Conservation (phyloP, 1,140 invertebrate species). For the Trachymyrmex septentrionalis region DNA sequence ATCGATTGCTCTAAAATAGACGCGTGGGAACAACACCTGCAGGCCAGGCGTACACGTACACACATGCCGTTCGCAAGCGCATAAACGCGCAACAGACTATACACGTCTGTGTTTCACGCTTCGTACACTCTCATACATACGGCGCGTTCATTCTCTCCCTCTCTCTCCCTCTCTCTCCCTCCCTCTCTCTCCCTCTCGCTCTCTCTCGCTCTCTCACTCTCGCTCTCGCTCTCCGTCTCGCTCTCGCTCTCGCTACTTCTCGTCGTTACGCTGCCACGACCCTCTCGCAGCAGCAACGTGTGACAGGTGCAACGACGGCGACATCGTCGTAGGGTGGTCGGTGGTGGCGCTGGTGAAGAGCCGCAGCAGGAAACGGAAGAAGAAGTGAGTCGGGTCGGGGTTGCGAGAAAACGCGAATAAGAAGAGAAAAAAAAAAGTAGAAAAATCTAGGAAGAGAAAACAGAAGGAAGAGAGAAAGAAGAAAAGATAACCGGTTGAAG, state of each 20-base stretch:
- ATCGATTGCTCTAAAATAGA: slow-evolving; percentile 82
- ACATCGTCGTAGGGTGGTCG: slow-evolving; percentile 67
- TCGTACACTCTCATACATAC: slow-evolving; percentile 19
- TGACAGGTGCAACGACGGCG: slow-evolving; percentile 74
- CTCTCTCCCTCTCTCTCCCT: slow-evolving; percentile 40
- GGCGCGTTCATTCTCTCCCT: slow-evolving; percentile 38
- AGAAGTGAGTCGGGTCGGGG: slow-evolving; percentile 57
- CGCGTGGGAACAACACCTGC: slow-evolving; percentile 79
- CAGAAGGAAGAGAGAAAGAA: slow-evolving; percentile 23
- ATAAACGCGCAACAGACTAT: slow-evolving; percentile 60
- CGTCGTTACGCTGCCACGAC: slow-evolving; percentile 50
- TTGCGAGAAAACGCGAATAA: slow-evolving; percentile 40
- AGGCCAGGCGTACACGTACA: slow-evolving; percentile 72
- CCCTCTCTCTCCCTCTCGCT: neutral
- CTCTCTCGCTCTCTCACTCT: slow-evolving; percentile 18
- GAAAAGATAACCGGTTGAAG: slow-evolving; percentile 26
- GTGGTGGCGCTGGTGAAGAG: slow-evolving; percentile 70
- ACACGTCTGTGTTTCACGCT: slow-evolving; percentile 43
- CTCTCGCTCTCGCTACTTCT: slow-evolving; percentile 59
- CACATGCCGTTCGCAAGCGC: slow-evolving; percentile 65
- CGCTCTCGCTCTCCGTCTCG: neutral
- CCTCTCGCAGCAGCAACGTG: slow-evolving; percentile 68
- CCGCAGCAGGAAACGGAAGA: slow-evolving; percentile 73
- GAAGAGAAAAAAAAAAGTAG: slow-evolving; percentile 49
- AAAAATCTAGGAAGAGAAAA: slow-evolving; percentile 21